A percentile compares a stretch with the other conserved stretches of the same genome.
Conservation (phyloP, 2,113 vertebrate genomes). For the Artemisiospiza belli region DNA sequence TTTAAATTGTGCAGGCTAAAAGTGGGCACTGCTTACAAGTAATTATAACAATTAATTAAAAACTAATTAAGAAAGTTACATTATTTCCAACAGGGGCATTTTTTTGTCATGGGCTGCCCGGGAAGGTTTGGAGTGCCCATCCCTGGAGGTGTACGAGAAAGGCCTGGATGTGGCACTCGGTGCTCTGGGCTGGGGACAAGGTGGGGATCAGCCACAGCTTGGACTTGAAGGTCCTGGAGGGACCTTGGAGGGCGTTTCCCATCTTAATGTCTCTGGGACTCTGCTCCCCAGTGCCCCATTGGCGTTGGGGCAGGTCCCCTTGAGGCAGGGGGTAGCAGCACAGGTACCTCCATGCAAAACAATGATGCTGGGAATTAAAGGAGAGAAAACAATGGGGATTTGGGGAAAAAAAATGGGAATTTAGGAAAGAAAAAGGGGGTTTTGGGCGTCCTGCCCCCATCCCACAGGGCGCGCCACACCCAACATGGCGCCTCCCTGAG, state of each 20-base stretch:
- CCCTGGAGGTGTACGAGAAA: background rate
- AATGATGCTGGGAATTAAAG: accelerated
- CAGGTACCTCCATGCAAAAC: accelerated
- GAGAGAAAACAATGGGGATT: background rate
- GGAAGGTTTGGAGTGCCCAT: background rate
- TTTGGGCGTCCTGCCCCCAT: accelerated
- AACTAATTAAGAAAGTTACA: background rate
- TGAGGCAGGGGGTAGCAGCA: too few species aligned
- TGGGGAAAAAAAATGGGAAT: background rate
- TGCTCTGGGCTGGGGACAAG: background rate
- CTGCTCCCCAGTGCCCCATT: accelerated
- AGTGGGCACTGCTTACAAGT: background rate
- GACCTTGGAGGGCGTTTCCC: background rate
- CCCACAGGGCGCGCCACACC: background rate
- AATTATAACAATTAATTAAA: background rate
- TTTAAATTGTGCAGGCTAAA: background rate
- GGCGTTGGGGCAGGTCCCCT: too few species aligned
- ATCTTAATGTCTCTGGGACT: too few species aligned
- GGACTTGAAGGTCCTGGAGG: background rate
- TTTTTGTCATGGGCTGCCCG: background rate
- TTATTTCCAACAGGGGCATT: accelerated
- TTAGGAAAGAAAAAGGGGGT: background rate
- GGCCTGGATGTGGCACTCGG: accelerated
- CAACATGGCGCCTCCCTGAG: background rate
- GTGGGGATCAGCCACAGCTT: background rate